These are phyloP conservation scores for Picathartes gymnocephalus DNA, from an alignment of 2,113 vertebrate species.

Conservation along the genomic window DNA sequence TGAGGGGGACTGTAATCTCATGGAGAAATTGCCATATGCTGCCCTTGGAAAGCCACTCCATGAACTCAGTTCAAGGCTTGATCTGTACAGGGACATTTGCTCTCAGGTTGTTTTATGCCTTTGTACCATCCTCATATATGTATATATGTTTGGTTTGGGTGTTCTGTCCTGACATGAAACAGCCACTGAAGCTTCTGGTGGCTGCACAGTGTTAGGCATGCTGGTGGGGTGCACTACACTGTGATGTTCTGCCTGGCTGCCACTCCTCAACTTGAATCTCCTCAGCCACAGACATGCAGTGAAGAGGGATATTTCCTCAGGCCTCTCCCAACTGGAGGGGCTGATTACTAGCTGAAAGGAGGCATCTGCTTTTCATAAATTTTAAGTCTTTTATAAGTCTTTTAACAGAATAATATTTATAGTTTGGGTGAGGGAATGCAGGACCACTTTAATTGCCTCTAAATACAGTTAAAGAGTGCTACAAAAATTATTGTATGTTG, in stretches of 20 bases:
- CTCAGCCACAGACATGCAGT: background rate
- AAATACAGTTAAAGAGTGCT: background rate
- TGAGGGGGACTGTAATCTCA: background rate
- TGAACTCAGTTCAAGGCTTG: background rate
- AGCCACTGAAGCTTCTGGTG: background rate
- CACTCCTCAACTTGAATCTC: fast-evolving
- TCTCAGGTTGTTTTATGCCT: fast-evolving
- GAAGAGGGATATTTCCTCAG: background rate
- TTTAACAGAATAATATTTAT: background rate
- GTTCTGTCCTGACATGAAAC: background rate
- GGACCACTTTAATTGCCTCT: background rate
- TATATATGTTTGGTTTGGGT: background rate
- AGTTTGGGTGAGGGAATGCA: fast-evolving
- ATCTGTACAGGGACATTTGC: background rate
- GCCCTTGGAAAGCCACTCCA: background rate
- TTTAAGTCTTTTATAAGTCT: background rate
- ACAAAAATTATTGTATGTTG: background rate
- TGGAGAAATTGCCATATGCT: background rate
- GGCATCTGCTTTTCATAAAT: background rate
- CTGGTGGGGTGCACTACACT: background rate
- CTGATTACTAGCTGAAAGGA: background rate
- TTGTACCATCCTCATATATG: background rate
- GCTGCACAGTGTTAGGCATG: background rate
- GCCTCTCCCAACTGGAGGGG: background rate
- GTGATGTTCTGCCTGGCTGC: background rate